Evolutionary conservation across 2,888 invertebrate species (phyloP), one percentile per base, ranked within the genome.

Genomic region (Elgonia sp.): DNA sequence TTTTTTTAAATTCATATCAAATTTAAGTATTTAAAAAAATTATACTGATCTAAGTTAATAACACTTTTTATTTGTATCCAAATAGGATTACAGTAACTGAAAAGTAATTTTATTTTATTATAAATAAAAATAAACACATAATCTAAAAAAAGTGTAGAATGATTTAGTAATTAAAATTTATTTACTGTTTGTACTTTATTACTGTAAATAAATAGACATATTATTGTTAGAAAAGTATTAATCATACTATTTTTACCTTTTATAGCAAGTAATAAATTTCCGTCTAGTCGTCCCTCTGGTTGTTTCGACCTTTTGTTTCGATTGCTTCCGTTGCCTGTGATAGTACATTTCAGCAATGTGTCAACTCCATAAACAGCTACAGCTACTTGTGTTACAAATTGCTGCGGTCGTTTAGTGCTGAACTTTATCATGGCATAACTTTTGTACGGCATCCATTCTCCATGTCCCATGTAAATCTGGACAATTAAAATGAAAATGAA

Each of bases 391-490:
- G 73, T 87, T 18, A 87, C 87, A 37, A 87, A 87, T 46, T 87
- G 87, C 20, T 67, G 76, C 16, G 87, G 87, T 76, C 63, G 60
- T 80, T 84, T 87, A 6, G 84, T 76, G 20, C 80, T 76, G 40
- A 87, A 87, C 29, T 87, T 87, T 53, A 87, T 87, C 80, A 80
- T 84, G 5, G 80, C 73, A 57, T 87, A 87, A 10, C 84, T 84
- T 80, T 84, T 87, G 63, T 84, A 87, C 40, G 87, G 76, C 76
- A 87, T 87, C 87, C 87, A 87, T 57, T 87, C 87, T 55, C 84
- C 84, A 70, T 87, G 84, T 8, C 87, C 83, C 73, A 87, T 87
- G 63, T 87, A 87, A 46, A 87, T 87, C 87, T 87, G 16, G n/a
- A 57, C 37, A 37, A 70, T 67, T 67, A 67, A 29, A 29, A 29